Conservation (phyloP, 2,888 invertebrate genomes). For the Abrostola triplasia region DNA sequence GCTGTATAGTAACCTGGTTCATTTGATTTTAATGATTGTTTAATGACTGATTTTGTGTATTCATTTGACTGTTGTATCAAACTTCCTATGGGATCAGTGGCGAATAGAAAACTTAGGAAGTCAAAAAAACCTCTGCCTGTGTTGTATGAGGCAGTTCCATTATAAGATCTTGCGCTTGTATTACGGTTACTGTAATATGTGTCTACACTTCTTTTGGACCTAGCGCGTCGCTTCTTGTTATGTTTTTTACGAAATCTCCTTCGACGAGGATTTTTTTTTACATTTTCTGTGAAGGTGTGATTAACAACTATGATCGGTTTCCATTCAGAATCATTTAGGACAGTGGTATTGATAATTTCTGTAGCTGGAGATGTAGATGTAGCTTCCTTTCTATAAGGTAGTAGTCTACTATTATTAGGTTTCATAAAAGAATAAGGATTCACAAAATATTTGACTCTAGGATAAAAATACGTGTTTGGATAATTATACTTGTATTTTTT, state of each 20-base stretch:
- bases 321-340: constrained; percentile 72
- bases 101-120: constrained; percentile 64
- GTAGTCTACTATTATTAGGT: constrained; percentile 74
- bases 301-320: constrained; percentile 75
- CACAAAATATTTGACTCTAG: constrained; percentile 79
- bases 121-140: constrained; percentile 61
- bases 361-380: constrained; percentile 2
- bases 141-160: constrained; percentile 2
- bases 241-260: constrained; percentile 60
- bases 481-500: constrained; percentile 85
- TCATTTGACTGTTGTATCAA: constrained; percentile 60
- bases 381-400: constrained; percentile 67
- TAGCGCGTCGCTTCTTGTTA: constrained; percentile 60
- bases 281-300: constrained; percentile 54
- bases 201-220: constrained; percentile 65
- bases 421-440: constrained; percentile 75
- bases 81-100: constrained; percentile 60
- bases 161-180: constrained; percentile 7
- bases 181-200: constrained; percentile 10
- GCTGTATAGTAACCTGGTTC: constrained; percentile 73
- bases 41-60: constrained; percentile 68
- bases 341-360: constrained; percentile 54
- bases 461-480: constrained; percentile 81
- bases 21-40: constrained; percentile 64
- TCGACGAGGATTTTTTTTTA: constrained; percentile 45